phyloP scores from a whole-genome alignment of 2,797 vertebrate genomes.

The Argya squamiceps region DNA sequence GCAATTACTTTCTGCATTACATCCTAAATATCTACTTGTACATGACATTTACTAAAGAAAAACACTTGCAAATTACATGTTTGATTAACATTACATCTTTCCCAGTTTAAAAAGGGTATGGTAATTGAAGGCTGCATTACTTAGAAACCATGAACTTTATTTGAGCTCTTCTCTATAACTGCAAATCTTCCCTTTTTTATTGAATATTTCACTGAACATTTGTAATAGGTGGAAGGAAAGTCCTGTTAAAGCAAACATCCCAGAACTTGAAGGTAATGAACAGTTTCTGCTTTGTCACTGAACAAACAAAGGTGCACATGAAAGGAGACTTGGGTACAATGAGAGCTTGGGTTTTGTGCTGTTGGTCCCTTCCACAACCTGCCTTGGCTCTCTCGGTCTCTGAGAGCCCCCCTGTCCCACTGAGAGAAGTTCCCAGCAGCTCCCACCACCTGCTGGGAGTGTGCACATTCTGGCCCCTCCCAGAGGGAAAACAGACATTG shows the following conservation, averaged over 20 bases:
- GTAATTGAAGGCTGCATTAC: conserved; percentile 77
- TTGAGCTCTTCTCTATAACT: conserved; percentile 63
- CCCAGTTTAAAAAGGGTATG: conserved; percentile 76
- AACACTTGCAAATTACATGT: conserved; percentile 84
- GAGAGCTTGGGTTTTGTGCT: background rate
- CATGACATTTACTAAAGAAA: conserved; percentile 82
- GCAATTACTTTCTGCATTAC: conserved; percentile 74
- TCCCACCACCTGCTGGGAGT: background rate
- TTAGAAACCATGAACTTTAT: conserved; percentile 78
- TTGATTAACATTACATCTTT: conserved; percentile 83
- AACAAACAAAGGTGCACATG: background rate
- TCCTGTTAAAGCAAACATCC: conserved; percentile 53
- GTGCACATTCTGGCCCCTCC: background rate
- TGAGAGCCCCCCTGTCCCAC: background rate
- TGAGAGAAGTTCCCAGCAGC: background rate
- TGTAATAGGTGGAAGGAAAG: conserved; percentile 33
- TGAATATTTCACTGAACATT: conserved; percentile 64
- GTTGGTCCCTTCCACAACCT: accelerated
- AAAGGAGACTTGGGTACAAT: background rate
- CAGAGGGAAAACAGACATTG: background rate
- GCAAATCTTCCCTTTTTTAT: conserved; percentile 62
- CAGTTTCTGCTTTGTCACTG: conserved; percentile 43
- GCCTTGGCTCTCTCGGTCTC: background rate
- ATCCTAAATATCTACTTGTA: conserved; percentile 76
- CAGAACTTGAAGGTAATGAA: conserved; percentile 34